Percentiles rank a stretch among this genome's conserved stretches.
Conservation (phyloP, 2,113 vertebrate species). For the Arothron firmamentum region DNA sequence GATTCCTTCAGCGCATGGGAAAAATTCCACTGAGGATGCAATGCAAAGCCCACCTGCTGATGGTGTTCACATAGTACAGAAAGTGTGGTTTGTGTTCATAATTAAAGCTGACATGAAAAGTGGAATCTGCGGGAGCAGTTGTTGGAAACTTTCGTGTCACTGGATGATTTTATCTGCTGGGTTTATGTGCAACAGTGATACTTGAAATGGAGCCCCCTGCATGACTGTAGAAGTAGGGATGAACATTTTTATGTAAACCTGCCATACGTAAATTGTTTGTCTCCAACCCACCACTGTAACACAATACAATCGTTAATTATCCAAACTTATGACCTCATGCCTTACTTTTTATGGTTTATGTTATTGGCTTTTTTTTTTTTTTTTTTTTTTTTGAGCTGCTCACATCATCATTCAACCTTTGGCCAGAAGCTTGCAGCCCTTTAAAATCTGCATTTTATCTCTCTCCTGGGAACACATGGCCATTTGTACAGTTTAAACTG, state of each 20-base stretch:
- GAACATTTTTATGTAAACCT: no score
- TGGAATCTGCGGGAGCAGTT: no score
- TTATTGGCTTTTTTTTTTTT: not conserved
- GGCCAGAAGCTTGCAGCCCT: slow-evolving; percentile 37
- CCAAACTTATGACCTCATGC: not conserved
- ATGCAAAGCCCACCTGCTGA: slow-evolving; percentile 36
- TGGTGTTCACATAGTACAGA: slow-evolving; percentile 11
- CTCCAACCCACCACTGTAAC: no score
- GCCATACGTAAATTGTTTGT: no score
- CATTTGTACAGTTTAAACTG: slow-evolving; percentile 15
- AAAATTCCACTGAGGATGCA: not conserved
- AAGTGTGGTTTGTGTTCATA: not conserved
- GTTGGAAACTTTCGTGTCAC: no score
- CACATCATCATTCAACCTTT: slow-evolving; percentile 23
- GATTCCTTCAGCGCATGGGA: no score
- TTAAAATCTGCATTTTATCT: slow-evolving; percentile 46
- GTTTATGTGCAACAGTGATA: no score
- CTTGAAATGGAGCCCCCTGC: no score
- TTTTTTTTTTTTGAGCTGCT: slow-evolving; percentile 11
- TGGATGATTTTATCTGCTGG: no score
- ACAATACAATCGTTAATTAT: no score
- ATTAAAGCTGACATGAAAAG: no score
- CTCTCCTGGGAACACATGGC: slow-evolving; percentile 30
- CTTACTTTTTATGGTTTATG: not conserved
- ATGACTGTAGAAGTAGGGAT: no score